Evolutionary conservation across 1,140 invertebrate species (phyloP), one percentile per base, ranked within the genome.

Genomic region (Brachionus calyciflorus): DNA sequence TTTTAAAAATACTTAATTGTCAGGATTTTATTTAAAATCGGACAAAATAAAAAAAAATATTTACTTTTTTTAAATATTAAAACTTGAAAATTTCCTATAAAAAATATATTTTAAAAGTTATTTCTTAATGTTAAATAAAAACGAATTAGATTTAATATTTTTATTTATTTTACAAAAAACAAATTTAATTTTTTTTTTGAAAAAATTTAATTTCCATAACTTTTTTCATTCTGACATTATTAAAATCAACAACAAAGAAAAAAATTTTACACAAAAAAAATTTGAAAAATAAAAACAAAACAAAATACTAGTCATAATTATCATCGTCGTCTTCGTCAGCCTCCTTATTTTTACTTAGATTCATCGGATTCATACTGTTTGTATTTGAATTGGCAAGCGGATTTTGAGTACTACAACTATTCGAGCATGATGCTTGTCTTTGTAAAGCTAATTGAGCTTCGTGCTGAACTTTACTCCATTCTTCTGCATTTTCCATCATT

Each of bases 401-500:
- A 37, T 37, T 37, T 9, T n/a, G n/a, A 55, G n/a, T 60, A 9
- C 17, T n/a, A 37, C 37, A 33, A 60, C 55, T 19, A 53, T 21
- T 28, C n/a, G 57, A 21, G 46, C 24, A 68, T 37, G 68, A 46
- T 41, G 30, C 63, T 30, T 24, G 46, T 65, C n/a, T 55, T 69
- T 65, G 79, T 24, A 77, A 48, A 0, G 60, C 37, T 19, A 51
- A 24, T 37, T 73, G 69, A 7, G 69, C 69, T 19, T 73, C 46
- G 21, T 51, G 69, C 41, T 73, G 69, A 12, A 73, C 69, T 55
- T 41, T 73, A 19, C 69, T 73, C 69, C 69, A 73, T 40, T 73
- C 69, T 49, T 73, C 69, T n/a, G 69, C 53, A 57, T 37, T 73
- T 33, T 73, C 69, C 19, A 53, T 49, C 69, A 73, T 73, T 55